Percentiles rank a stretch among this genome's conserved stretches.
Evolutionary conservation across 1,140 invertebrate genomes (phyloP).

Genomic region (Globodera rostochiensis): DNA sequence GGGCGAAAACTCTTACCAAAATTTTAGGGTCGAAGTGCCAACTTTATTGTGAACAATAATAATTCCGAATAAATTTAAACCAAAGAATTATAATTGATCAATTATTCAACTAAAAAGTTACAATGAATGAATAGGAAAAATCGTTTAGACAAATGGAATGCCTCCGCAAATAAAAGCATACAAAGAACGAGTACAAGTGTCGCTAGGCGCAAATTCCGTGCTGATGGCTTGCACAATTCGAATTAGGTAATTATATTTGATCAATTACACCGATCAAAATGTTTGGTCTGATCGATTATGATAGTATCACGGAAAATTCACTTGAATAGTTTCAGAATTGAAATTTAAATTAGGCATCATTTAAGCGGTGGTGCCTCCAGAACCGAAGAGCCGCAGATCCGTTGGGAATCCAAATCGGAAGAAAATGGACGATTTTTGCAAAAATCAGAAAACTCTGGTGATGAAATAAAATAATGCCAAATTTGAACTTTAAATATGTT

Average conservation of each 20-base stretch:
- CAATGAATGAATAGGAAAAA: no score
- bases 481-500: background rate
- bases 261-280: no score
- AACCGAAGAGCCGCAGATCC: background rate
- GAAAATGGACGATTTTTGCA: conserved; percentile 17
- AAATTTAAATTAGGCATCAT: background rate
- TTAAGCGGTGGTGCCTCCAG: conserved; percentile 21
- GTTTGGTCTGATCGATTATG: no score
- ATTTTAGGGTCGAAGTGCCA: no score
- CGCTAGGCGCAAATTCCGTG: conserved; percentile 11
- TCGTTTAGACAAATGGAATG: conserved; percentile 17
- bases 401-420: conserved; percentile 16
- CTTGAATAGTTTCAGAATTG: no score
- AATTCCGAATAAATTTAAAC: no score
- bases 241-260: conserved; percentile 2
- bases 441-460: background rate
- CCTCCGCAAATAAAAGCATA: conserved; percentile 19
- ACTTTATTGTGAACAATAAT: no score
- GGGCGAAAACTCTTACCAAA: no score
- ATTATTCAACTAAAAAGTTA: no score
- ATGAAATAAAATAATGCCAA: background rate
- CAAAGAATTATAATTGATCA: no score
- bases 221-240: conserved; percentile 21
- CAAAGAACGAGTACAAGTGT: conserved; percentile 11
- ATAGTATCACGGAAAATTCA: no score